Base-by-base conservation (phyloP, 1,140 invertebrate species). In the Nylanderia fulva region DNA sequence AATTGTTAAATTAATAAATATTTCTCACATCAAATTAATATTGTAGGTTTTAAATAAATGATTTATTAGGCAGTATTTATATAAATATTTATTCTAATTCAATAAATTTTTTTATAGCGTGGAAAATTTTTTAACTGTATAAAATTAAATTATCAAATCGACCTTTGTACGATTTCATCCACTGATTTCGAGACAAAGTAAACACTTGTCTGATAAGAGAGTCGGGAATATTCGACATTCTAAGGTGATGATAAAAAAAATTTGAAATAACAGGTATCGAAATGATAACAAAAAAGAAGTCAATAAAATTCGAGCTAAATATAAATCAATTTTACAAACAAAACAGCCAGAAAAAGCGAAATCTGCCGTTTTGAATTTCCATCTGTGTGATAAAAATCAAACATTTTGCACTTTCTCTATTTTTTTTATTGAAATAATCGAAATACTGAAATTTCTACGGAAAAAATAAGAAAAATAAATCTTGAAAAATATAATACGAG, bases 241-340 rank as follows among this genome's bases (percentile, higher is more conserved):
- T 33, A 29, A 54, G 33, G 21, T 72, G 36, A 76, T 63, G 60
- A 75, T 15, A 61, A 56, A 72, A 69, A 9, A 72, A 24, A 13
- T 56, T 13, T 56, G 42, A 48, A 48, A 15, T 21, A 66, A 4
- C 11, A 72, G 15, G 6, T 8, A 71, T 27, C 18, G 13, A 75
- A 11, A 15, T 4, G 52, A 60, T 27, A 29, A 29, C 6, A 39
- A 36, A 69, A 4, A 13, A 75, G 29, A 8, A 75, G 3, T 33
- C 3, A 2, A 18, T 58, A 4, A 60, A 8, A 4, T 56, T 56
- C 4, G 15, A 39, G 4, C 33, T 2, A 42, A 60, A 13, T 74
- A 18, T 13, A 15, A 18, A 48, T 27, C 4, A 52, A 33, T 71
- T 33, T 52, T 1, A 8, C 9, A n/a, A 39, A 24, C 0, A 0